These are phyloP conservation scores for Paguma larvata DNA, from an alignment of 2,797 vertebrate genomes.

Conservation along the genomic window DNA sequence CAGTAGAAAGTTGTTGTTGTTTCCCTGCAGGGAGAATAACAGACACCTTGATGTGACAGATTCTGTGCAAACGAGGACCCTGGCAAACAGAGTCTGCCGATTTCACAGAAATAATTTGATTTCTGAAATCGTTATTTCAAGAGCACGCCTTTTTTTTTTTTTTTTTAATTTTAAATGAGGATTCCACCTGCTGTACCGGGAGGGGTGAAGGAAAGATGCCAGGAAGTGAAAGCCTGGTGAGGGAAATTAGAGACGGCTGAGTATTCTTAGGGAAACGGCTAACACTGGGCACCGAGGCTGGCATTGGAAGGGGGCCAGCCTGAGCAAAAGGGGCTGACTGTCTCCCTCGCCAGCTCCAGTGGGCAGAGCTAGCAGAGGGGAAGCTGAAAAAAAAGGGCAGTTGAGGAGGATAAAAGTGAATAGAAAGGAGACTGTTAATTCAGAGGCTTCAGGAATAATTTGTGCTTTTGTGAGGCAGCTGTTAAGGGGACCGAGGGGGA, in stretches of 20 bases:
- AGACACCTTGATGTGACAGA: slow-evolving; percentile 28
- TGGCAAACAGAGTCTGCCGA: background rate
- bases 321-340: slow-evolving; percentile 67
- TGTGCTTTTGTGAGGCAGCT: slow-evolving; percentile 69
- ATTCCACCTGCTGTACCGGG: slow-evolving; percentile 62
- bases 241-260: slow-evolving; percentile 53
- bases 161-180: slow-evolving; percentile 51
- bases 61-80: background rate
- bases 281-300: slow-evolving; percentile 36
- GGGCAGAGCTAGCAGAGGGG: slow-evolving; percentile 52
- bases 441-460: slow-evolving; percentile 70
- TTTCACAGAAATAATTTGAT: slow-evolving; percentile 67
- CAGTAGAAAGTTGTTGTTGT: slow-evolving; percentile 44
- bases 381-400: slow-evolving; percentile 59
- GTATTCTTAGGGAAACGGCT: slow-evolving; percentile 62
- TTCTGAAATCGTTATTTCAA: slow-evolving; percentile 66
- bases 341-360: slow-evolving; percentile 71
- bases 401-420: slow-evolving; percentile 61
- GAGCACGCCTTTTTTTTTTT: slow-evolving; percentile 54
- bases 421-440: slow-evolving; percentile 77
- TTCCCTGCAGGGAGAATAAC: background rate
- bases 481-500: slow-evolving; percentile 51
- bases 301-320: slow-evolving; percentile 48
- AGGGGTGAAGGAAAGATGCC: slow-evolving; percentile 56
- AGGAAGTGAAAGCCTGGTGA: slow-evolving; percentile 61